These are phyloP conservation scores for Tubulanus polymorphus DNA, from an alignment of 2,888 invertebrate species.

Conservation along the genomic window DNA sequence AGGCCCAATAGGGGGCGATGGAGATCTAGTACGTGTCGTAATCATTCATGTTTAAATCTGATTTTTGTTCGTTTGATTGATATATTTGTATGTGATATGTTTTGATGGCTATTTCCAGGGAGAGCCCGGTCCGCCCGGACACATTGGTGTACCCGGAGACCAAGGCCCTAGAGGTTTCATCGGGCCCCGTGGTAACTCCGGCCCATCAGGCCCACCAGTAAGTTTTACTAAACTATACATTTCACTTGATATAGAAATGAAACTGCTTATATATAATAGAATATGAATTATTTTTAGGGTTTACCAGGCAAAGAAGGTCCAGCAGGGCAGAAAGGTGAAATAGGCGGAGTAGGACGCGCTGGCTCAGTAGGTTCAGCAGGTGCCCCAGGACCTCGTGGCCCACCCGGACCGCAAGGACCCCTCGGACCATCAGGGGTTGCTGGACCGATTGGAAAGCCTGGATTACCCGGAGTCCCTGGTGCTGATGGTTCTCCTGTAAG, in stretches of 20 bases:
- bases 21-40: too few relatives aligned
- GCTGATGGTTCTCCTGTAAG: too few relatives aligned
- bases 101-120: background rate
- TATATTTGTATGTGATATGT: too few relatives aligned
- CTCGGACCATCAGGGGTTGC: slow-evolving; percentile 9
- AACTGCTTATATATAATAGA: background rate
- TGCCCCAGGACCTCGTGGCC: slow-evolving; percentile 7
- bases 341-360: slow-evolving; percentile 13
- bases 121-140: slow-evolving; percentile 1
- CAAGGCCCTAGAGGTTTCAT: slow-evolving; percentile 8
- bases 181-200: slow-evolving; percentile 8
- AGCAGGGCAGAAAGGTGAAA: slow-evolving; percentile 11
- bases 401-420: slow-evolving; percentile 14
- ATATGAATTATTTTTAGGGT: too few relatives aligned
- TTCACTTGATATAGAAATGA: background rate
- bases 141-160: slow-evolving; percentile 13
- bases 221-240: too few relatives aligned
- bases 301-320: slow-evolving; percentile 14
- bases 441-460: slow-evolving; percentile 13
- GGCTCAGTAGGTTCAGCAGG: slow-evolving; percentile 17
- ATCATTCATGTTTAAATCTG: too few relatives aligned
- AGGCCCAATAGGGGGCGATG: background rate
- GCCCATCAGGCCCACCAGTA: slow-evolving; percentile 11
- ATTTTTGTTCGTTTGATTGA: too few relatives aligned
- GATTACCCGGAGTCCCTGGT: slow-evolving; percentile 33